Evolutionary conservation across 1,140 invertebrate genomes (phyloP), one percentile per base, ranked within the genome.

Genomic region (Bombus turneri): DNA sequence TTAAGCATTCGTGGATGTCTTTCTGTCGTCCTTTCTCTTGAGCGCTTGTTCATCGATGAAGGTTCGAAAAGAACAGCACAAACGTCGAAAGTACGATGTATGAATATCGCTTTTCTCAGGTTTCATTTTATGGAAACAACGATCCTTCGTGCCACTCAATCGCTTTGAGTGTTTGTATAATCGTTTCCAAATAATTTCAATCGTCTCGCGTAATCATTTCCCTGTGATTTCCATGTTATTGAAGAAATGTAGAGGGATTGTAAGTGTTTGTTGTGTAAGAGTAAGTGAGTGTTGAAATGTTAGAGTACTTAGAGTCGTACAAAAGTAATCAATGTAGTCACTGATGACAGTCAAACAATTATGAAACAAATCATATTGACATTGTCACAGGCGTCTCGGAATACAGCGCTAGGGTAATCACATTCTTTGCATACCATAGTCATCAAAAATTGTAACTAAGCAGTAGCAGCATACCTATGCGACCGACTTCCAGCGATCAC

Each of bases 11-110:
- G n/a, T n/a, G 43, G 79, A 53, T 81, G 64, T 62, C 53, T 81
- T 85, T 53, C 34, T 47, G 1, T 59, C 62, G 57, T 41, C 77
- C 64, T 87, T 87, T 86, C 83, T 87, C 86, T 68, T 31, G 25
- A 57, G 39, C 34, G 31, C 18, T 10, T 59, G 43, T 28, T 57
- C 64, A 22, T 43, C 71, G 62, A 66, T 81, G 41, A 86, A 86
- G 86, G 72, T 81, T n/a, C 31, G 31, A 59, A 57, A 57, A 37
- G 31, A 12, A 47, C 31, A n/a, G n/a, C n/a, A 8, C 34, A 31
- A 15, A 57, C 71, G 41, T 18, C 18, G 15, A 43, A 41, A 28
- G 15, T 68, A 37, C 18, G 66, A 22, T 9, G 31, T 15, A 68
- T 15, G 8, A 28, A 62, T 9, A 9, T 10, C 28, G 12, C 3